Evolutionary conservation across 2,888 invertebrate species (phyloP), one percentile per base, ranked within the genome.

Genomic region (Heliconius ethilla): DNA sequence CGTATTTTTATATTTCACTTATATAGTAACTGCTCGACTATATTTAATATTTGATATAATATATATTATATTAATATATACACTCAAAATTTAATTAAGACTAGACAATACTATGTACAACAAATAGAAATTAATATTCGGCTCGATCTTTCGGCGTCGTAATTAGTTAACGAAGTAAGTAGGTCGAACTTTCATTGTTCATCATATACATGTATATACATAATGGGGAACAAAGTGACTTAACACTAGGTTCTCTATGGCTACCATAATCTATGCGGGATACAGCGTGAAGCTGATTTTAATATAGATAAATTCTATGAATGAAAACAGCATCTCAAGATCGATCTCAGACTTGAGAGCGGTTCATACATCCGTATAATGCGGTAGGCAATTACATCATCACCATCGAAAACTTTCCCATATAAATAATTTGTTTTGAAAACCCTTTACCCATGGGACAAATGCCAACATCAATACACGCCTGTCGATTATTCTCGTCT

Each of bases 391-490:
- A 76, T 73, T 63, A 79, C 40, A 55, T 65, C 33, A 33, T 33
- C 33, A 7, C 9, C 55, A 73, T 62, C 69, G 70, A 78, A 81
- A 80, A 79, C 79, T 82, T 82, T 82, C 82, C 80, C 78, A 75
- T 69, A 79, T 29, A 75, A 70, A 76, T 33, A 51, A 73, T 77
- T 73, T 80, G 76, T 75, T 78, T 79, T 75, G 74, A 72, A 79
- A 75, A 75, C 75, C 78, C 76, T 79, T 81, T 74, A 79, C 70
- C 77, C 73, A 79, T 79, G 78, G 79, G 78, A 78, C 63, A 74
- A 65, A 70, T 78, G 82, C 82, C 82, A 82, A 82, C 45, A 79
- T 72, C 70, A 82, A 82, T 72, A 78, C 5, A 75, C 55, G 70
- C 55, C 76, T 76, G 66, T 72, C 66, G 76, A 72, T 72, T 55